These are phyloP conservation scores for Ariopsis seemanni DNA, from an alignment of 2,113 vertebrate genomes.

Conservation along the genomic window DNA sequence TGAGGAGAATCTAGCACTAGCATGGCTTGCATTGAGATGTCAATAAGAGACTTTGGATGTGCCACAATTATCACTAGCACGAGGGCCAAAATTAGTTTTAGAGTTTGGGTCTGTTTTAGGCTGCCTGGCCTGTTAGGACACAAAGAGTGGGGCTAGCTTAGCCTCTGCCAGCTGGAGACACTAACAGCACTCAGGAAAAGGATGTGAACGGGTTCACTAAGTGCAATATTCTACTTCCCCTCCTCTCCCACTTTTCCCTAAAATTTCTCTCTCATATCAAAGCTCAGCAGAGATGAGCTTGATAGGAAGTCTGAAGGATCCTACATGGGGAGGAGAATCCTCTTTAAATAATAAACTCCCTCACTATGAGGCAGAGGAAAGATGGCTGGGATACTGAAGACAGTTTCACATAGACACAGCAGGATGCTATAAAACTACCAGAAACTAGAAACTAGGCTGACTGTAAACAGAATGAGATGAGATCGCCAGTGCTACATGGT, in stretches of 20 bases:
- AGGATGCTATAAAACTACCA: constrained; percentile 50
- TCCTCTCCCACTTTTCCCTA: constrained; percentile 51
- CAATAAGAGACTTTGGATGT: constrained; percentile 10
- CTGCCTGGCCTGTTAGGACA: neutral
- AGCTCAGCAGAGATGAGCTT: constrained; percentile 49
- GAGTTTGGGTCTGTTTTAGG: constrained; percentile 13
- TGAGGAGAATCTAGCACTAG: neutral
- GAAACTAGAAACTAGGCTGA: constrained; percentile 27
- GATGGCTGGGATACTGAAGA: constrained; percentile 30
- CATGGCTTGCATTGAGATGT: neutral
- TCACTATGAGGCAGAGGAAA: constrained; percentile 34
- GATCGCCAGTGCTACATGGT: constrained; percentile 45
- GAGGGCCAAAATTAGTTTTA: constrained; percentile 15
- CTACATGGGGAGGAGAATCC: constrained; percentile 56
- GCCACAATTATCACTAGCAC: constrained; percentile 11
- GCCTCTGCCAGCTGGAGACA: constrained; percentile 53
- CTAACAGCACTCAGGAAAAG: constrained; percentile 53
- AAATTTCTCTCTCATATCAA: constrained; percentile 55
- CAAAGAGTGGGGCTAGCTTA: constrained; percentile 24
- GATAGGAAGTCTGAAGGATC: constrained; percentile 45
- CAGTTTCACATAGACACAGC: constrained; percentile 43
- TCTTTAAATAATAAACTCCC: constrained; percentile 60
- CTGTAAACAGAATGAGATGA: constrained; percentile 55
- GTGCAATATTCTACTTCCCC: constrained; percentile 50
- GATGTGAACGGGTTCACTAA: constrained; percentile 56